Conservation (phyloP, 2,113 vertebrate genomes). For the Neogale vison region DNA sequence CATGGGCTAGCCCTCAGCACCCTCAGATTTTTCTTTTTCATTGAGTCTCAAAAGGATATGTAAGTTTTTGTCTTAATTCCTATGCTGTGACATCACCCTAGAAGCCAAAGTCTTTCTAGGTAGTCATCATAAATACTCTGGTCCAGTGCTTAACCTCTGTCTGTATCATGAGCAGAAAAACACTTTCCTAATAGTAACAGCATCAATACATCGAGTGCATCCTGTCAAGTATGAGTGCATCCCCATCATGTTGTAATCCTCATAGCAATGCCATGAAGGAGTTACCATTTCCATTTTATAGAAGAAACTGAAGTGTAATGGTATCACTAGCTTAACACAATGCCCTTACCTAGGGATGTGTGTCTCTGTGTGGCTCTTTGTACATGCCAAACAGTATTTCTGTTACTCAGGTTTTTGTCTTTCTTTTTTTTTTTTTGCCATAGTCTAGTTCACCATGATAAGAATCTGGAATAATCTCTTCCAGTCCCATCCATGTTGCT, state of each 20-base stretch:
- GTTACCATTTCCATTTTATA: neutral
- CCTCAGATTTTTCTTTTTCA: neutral
- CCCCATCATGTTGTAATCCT: neutral
- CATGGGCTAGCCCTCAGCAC: neutral
- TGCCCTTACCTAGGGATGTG: neutral
- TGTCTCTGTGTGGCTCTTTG: neutral
- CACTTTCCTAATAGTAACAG: neutral
- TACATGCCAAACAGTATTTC: neutral
- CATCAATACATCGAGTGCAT: neutral
- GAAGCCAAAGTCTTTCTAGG: neutral
- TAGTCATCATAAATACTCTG: neutral
- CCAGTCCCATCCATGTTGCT: too few species aligned
- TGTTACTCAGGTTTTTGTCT: neutral
- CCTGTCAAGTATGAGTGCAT: neutral
- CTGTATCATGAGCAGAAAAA: neutral
- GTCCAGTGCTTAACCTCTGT: neutral
- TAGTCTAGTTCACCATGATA: neutral
- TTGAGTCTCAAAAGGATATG: neutral
- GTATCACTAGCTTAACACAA: neutral
- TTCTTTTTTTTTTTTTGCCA: neutral
- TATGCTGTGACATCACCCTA: neutral
- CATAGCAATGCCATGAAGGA: neutral
- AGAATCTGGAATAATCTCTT: neutral
- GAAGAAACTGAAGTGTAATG: neutral
- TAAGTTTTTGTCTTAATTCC: neutral